These are phyloP conservation scores for Tridacna gigas DNA, from an alignment of 2,888 invertebrate species.

Conservation along the genomic window DNA sequence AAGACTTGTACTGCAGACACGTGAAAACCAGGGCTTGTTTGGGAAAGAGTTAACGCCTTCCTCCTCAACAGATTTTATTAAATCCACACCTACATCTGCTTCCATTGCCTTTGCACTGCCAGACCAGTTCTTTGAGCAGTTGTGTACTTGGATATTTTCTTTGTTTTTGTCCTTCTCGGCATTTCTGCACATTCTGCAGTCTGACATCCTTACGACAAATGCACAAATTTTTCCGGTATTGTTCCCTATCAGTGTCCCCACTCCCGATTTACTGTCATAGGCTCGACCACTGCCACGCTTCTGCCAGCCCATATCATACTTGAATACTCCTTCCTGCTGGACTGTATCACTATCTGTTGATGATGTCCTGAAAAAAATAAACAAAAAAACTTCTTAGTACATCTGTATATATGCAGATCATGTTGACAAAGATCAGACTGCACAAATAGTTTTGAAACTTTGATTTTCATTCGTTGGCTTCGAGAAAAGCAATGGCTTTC, in stretches of 20 bases:
- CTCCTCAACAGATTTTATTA: constrained; percentile 43
- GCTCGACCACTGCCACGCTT: constrained; percentile 42
- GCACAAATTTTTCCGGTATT: constrained; percentile 46
- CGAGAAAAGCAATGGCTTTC: no score
- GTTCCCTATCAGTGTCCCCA: constrained; percentile 44
- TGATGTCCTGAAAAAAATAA: no score
- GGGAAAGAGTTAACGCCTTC: no score
- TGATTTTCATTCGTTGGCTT: no score
- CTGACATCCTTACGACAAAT: constrained; percentile 33
- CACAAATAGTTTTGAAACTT: no score
- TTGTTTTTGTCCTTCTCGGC: constrained; percentile 9
- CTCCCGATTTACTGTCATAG: constrained; percentile 55
- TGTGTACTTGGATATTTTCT: constrained; percentile 26
- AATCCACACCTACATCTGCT: constrained; percentile 41
- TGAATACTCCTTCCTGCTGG: constrained; percentile 27
- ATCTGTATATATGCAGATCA: no score
- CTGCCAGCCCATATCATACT: constrained; percentile 57
- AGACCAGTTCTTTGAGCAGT: constrained; percentile 40
- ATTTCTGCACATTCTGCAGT: constrained; percentile 37
- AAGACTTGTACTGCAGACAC: no score
- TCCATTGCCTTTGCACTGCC: constrained; percentile 59
- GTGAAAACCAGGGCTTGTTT: no score
- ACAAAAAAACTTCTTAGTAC: no score
- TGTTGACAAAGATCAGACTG: no score
- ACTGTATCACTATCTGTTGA: no score